Evolutionary conservation across 2,113 vertebrate species (phyloP).

Genomic region (Cyprinodon brontotheroides): DNA sequence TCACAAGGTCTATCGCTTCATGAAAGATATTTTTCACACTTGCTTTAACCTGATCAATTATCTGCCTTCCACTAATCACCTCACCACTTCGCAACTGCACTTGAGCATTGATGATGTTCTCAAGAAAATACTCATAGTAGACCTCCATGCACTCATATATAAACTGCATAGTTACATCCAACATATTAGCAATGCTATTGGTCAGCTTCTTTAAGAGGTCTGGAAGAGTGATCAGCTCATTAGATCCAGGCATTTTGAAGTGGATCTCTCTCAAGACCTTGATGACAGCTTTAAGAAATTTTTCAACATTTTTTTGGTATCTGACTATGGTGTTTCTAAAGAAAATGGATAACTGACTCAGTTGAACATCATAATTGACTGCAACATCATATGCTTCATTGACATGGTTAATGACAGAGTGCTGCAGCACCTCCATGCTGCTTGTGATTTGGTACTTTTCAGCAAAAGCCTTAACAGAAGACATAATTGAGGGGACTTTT

Average conservation of each 20-base stretch:
- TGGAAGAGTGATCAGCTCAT: conserved; percentile 75
- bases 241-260: conserved; percentile 81
- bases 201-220: conserved; percentile 77
- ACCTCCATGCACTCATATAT: conserved; percentile 57
- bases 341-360: conserved; percentile 74
- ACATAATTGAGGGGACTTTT: conserved; percentile 71
- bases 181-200: conserved; percentile 39
- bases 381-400: conserved; percentile 64
- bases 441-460: conserved; percentile 70
- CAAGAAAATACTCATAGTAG: conserved; percentile 72
- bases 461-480: conserved; percentile 52
- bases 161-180: conserved; percentile 55
- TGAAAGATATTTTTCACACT: conserved; percentile 1
- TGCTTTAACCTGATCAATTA: conserved; percentile 63
- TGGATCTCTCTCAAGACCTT: conserved; percentile 80
- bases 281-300: conserved; percentile 76
- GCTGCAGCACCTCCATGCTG: conserved; percentile 3
- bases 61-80: conserved; percentile 63
- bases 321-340: conserved; percentile 72
- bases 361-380: conserved; percentile 61
- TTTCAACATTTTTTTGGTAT: conserved; percentile 74
- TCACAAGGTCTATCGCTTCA: conserved; percentile 64
- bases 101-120: conserved; percentile 72
- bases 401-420: conserved; percentile 60
- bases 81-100: conserved; percentile 72